A percentile compares a stretch with the other conserved stretches of the same genome.
These are phyloP conservation scores for Pitta sordida DNA, from an alignment of 2,113 vertebrate genomes.

Conservation along the genomic window DNA sequence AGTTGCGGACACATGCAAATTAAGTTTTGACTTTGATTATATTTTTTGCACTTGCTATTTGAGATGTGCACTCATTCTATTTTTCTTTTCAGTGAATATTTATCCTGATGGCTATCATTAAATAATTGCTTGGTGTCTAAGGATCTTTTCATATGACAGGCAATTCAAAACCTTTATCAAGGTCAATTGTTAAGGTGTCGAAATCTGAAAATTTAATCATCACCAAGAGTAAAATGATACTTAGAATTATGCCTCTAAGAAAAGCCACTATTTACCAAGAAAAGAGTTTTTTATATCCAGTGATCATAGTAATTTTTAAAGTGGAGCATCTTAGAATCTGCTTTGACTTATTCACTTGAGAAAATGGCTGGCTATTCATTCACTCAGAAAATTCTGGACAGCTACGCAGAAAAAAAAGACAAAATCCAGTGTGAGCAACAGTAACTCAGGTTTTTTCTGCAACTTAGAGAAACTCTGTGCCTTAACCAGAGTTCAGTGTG, in stretches of 20 bases:
- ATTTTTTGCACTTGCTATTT: constrained; percentile 43
- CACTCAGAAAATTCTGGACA: constrained; percentile 28
- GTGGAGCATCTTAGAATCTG: constrained; percentile 57
- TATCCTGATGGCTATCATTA: constrained; percentile 61
- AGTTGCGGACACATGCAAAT: constrained; percentile 74
- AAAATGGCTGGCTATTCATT: constrained; percentile 36
- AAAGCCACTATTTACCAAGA: constrained; percentile 46
- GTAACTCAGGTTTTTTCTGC: background rate
- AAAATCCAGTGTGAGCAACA: constrained; percentile 12
- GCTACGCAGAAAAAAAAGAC: constrained; percentile 2
- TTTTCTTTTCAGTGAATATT: constrained; percentile 46
- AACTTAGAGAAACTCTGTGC: background rate
- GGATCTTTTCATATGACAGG: constrained; percentile 34
- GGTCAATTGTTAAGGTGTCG: constrained; percentile 67
- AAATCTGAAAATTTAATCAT: constrained; percentile 66
- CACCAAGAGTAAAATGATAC: constrained; percentile 43
- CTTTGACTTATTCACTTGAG: constrained; percentile 56
- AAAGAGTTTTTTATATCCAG: constrained; percentile 48
- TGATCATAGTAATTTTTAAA: constrained; percentile 69
- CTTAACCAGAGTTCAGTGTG: background rate
- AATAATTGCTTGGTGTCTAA: constrained; percentile 74
- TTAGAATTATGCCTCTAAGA: constrained; percentile 63
- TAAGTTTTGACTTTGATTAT: constrained; percentile 74
- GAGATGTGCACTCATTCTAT: constrained; percentile 38
- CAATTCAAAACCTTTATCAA: constrained; percentile 70